Conservation (phyloP, 2,113 vertebrate species). For the Rynchops niger region DNA sequence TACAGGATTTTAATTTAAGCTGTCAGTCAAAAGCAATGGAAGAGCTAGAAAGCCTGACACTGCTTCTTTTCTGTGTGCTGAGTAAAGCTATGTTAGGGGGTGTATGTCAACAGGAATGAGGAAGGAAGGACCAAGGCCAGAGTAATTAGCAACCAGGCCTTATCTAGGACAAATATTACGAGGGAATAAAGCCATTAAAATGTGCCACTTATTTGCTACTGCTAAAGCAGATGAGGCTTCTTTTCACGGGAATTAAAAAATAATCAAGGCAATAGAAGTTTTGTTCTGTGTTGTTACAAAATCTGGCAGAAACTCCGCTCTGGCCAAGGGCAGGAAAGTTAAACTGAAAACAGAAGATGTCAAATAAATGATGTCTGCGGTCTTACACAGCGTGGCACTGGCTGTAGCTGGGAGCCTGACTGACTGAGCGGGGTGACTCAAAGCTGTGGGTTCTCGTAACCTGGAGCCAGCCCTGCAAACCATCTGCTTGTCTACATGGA, state of each 20-base stretch:
- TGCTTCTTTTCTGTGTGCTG: not conserved
- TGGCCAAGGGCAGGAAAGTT: not conserved
- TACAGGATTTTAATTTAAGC: conserved; percentile 12
- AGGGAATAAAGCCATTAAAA: conserved; percentile 10
- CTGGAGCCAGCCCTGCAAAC: not conserved
- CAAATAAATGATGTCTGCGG: not conserved
- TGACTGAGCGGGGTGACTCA: accelerated
- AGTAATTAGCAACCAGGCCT: not conserved
- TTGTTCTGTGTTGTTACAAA: not conserved
- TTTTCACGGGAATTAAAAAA: not conserved
- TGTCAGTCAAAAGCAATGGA: conserved; percentile 26
- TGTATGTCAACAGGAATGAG: not conserved
- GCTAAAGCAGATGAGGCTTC: not conserved
- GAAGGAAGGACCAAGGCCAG: not conserved
- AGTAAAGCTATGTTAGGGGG: not conserved
- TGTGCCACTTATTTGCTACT: not conserved
- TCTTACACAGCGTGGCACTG: not conserved
- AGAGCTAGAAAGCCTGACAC: not conserved
- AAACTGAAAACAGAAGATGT: not conserved
- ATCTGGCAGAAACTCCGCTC: not conserved
- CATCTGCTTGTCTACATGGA: accelerated
- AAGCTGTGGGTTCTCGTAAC: accelerated
- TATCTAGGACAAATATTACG: not conserved
- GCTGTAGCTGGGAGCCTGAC: not conserved
- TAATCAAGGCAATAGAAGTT: not conserved